Evolutionary conservation across 2,797 vertebrate species (phyloP).

Genomic region (Monodelphis domestica): DNA sequence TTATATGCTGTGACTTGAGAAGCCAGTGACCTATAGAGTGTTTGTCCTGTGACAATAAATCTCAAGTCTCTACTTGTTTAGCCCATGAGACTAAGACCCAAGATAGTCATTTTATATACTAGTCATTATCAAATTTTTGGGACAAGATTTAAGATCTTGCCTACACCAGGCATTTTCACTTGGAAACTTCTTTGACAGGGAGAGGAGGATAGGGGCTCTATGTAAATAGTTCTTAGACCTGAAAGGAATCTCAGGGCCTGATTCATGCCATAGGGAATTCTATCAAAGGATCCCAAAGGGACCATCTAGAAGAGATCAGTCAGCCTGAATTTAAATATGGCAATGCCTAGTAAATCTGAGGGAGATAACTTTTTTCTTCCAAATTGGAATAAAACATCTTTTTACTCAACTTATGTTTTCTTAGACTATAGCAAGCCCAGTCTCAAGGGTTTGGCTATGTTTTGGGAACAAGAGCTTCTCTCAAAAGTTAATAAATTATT

Average conservation of each 20-base stretch:
- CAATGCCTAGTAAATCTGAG: conserved; percentile 58
- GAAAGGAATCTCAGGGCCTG: conserved; percentile 52
- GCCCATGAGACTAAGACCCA: conserved; percentile 56
- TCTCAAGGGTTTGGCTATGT: conserved; percentile 63
- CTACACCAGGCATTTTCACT: conserved; percentile 61
- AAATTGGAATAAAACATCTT: conserved; percentile 55
- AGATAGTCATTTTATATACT: conserved; percentile 63
- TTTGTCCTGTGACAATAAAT: conserved; percentile 75
- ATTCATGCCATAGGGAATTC: conserved; percentile 27
- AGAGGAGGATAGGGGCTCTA: conserved; percentile 34
- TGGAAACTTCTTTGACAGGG: conserved; percentile 60
- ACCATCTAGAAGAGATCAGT: conserved; percentile 52
- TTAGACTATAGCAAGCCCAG: conserved; percentile 61
- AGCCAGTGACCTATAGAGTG: conserved; percentile 69
- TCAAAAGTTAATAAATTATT: conserved; percentile 64
- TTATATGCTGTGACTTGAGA: conserved; percentile 78
- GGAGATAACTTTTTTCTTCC: conserved; percentile 71
- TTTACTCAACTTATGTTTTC: conserved; percentile 51
- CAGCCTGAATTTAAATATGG: conserved; percentile 65
- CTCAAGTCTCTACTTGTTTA: conserved; percentile 67
- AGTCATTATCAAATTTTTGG: conserved; percentile 77
- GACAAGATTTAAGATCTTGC: conserved; percentile 76
- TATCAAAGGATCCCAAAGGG: conserved; percentile 43
- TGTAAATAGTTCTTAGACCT: conserved; percentile 46
- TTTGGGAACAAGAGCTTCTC: conserved; percentile 61